Percentiles rank a stretch among this genome's conserved stretches.
phyloP scores from a whole-genome alignment of 2,797 vertebrate species.

The Sciaenops ocellatus region DNA sequence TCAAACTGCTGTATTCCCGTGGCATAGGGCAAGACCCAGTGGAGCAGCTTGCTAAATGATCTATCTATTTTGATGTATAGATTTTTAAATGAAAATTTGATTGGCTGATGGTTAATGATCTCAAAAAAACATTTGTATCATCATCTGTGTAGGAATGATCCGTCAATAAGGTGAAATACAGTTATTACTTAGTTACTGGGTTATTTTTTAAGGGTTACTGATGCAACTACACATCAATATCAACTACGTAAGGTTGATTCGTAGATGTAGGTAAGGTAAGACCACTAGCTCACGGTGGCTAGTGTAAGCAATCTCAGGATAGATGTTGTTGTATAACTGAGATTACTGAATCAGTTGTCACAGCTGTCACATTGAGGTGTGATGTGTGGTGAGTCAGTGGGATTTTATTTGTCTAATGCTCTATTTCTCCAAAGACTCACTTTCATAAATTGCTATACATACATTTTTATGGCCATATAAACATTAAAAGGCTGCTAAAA shows the following conservation, averaged over 20 bases:
- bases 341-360: no score
- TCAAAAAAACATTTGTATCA: neutral
- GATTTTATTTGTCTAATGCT: neutral
- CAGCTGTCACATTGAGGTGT: no score
- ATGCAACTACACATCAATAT: neutral
- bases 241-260: no score
- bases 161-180: neutral
- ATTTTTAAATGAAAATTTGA: slow-evolving; percentile 1
- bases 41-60: slow-evolving; percentile 14
- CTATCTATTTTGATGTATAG: neutral
- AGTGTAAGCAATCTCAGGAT: no score
- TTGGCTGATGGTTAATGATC: neutral
- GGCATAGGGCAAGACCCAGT: neutral
- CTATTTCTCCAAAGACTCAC: neutral
- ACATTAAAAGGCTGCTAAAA: neutral
- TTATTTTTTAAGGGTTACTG: neutral
- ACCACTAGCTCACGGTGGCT: no score
- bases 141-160: neutral
- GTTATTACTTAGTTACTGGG: neutral
- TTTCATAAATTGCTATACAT: neutral
- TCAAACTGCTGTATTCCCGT: slow-evolving; percentile 10
- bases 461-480: neutral
- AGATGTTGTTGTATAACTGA: no score
- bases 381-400: neutral
- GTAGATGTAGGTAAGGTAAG: no score